Evolutionary conservation across 1,140 invertebrate species (phyloP), one percentile per base, ranked within the genome.

Genomic region (Pseudachorutes palmiensis): DNA sequence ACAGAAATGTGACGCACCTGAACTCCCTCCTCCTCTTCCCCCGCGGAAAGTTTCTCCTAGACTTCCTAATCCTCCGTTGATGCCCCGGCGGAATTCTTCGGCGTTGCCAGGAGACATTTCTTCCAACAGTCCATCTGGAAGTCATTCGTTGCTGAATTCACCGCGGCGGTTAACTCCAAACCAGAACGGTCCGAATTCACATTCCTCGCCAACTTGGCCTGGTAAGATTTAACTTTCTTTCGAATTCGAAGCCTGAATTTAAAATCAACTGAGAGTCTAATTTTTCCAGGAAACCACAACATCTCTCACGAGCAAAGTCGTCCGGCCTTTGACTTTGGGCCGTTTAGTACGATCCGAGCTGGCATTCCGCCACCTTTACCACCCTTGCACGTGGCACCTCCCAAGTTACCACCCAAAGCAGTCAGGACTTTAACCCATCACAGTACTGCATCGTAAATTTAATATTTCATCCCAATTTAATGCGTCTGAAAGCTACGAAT

Each of bases 11-110:
- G 62, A 65, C 57, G 55, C 49, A 16, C 64, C 67, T 36, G 36
- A 62, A 51, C 12, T 60, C 14, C 62, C 67, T 48, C 69, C 72
- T 9, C 72, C 72, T n/a, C 60, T 71, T 30, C 72, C 72, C 14
- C 72, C 69, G 19, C 33, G 70, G 32, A 71, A 70, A 31, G 63
- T 69, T 41, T 73, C 69, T 31, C 69, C 70, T 1, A 41, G 72
- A 55, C 71, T 70, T 28, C 68, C 67, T 59, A 62, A 67, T 49
- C 69, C 72, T 24, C n/a, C n/a, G n/a, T n/a, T n/a, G n/a, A 61
- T 73, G 49, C 72, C 72, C 16, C 57, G 72, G 22, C 45, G 72
- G 29, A 74, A 74, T 70, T 74, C 72, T 29, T 32, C 72, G 24
- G 59, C 69, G 1, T 60, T 60, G 33, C 28, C 26, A 14, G 14